A percentile compares a stretch with the other conserved stretches of the same genome.
These are phyloP conservation scores for Diacarnus erythraeanus DNA, from an alignment of 37 sponge, comb jelly and placozoan species.

Conservation along the genomic window DNA sequence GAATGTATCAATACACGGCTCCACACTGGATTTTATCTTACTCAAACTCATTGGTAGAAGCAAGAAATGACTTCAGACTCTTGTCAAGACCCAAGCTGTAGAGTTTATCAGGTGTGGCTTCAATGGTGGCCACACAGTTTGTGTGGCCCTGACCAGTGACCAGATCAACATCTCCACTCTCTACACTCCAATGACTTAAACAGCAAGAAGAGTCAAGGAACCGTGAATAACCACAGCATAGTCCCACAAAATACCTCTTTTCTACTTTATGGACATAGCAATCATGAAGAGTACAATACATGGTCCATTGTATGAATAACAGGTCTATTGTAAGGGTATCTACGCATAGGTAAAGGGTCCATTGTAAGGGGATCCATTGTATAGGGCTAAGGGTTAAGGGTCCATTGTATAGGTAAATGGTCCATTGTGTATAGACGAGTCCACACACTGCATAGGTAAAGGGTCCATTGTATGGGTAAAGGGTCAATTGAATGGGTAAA, in stretches of 20 bases:
- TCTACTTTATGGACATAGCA: neutral
- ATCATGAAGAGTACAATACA: neutral
- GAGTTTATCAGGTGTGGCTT: slow-evolving; percentile 63
- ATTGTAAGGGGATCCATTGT: too few relatives aligned
- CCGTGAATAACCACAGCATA: too few relatives aligned
- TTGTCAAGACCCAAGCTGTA: slow-evolving; percentile 79
- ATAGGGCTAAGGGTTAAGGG: too few relatives aligned
- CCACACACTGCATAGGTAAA: too few relatives aligned
- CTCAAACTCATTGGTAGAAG: slow-evolving; percentile 70
- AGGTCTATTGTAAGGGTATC: too few relatives aligned
- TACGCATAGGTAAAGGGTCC: too few relatives aligned
- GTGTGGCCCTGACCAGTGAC: slow-evolving; percentile 71
- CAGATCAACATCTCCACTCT: slow-evolving; percentile 64
- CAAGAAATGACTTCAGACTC: slow-evolving; percentile 34
- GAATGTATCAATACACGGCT: too few relatives aligned
- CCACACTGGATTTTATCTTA: neutral
- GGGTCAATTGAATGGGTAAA: too few relatives aligned
- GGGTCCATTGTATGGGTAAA: too few relatives aligned
- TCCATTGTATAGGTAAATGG: too few relatives aligned
- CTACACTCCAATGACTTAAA: slow-evolving; percentile 62
- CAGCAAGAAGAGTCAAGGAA: slow-evolving; percentile 31
- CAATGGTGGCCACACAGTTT: slow-evolving; percentile 48
- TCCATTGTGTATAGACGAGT: too few relatives aligned
- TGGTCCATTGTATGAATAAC: too few relatives aligned
- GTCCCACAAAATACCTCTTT: neutral